These are phyloP conservation scores for Craterocephalus amniculus DNA, from an alignment of 2,797 vertebrate species.

Conservation along the genomic window DNA sequence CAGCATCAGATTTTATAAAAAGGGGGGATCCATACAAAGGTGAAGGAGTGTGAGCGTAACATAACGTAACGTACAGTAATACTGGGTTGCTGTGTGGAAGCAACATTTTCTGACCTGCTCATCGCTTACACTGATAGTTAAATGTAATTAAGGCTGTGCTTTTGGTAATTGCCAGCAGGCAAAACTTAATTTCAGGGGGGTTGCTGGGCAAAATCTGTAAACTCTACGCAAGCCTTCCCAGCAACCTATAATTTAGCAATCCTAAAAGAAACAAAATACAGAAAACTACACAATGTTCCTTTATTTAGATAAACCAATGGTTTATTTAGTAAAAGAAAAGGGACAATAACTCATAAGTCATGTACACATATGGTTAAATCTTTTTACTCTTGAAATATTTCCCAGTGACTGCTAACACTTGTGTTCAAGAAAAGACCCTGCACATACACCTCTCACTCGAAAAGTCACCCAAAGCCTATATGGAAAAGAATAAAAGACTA, in stretches of 20 bases:
- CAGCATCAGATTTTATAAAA: constrained; percentile 23
- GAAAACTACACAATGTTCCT: constrained; percentile 61
- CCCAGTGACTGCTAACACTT: constrained; percentile 17
- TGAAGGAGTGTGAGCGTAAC: constrained; percentile 21
- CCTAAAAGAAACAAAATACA: constrained; percentile 66
- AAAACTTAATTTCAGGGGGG: constrained; percentile 73
- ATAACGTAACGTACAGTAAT: too few relatives aligned
- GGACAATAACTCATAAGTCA: constrained; percentile 53
- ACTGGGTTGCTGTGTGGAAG: constrained; percentile 44
- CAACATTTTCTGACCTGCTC: constrained; percentile 54
- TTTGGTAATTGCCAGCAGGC: constrained; percentile 75
- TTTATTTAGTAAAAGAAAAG: constrained; percentile 61
- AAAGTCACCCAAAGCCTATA: constrained; percentile 33
- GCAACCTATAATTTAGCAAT: constrained; percentile 70
- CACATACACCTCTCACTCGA: constrained; percentile 41
- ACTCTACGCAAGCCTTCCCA: constrained; percentile 63
- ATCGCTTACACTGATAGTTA: constrained; percentile 55
- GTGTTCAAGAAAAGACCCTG: constrained; percentile 19
- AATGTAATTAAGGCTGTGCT: constrained; percentile 71
- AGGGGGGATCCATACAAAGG: constrained; percentile 7
- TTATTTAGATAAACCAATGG: constrained; percentile 63
- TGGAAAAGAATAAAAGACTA: constrained; percentile 16
- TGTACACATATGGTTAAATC: constrained; percentile 34
- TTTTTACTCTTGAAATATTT: constrained; percentile 22
- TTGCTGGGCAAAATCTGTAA: constrained; percentile 68